These are phyloP conservation scores for Trisateles emortualis DNA, from an alignment of 2,888 invertebrate species.

Conservation along the genomic window DNA sequence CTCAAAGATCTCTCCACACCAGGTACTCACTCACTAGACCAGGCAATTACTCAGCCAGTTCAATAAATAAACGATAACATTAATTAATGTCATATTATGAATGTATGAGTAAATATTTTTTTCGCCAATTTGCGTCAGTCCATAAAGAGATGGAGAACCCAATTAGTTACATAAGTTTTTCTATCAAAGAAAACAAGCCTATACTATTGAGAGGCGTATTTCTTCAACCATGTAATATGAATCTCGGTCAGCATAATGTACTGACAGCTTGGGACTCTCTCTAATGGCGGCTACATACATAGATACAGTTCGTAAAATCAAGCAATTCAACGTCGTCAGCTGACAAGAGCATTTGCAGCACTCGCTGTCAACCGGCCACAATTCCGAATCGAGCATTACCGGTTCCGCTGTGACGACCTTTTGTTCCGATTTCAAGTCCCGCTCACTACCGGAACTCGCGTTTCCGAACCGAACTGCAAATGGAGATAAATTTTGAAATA, in stretches of 20 bases:
- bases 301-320: slow-evolving; percentile 48
- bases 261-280: neutral
- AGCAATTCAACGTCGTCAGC: slow-evolving; percentile 54
- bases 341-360: slow-evolving; percentile 61
- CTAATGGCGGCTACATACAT: slow-evolving; percentile 14
- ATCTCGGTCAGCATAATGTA: slow-evolving; percentile 1
- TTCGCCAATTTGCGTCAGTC: too few relatives aligned
- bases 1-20: neutral
- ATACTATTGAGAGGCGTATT: neutral
- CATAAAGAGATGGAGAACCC: neutral
- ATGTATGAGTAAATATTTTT: neutral
- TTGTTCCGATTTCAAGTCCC: slow-evolving; percentile 63
- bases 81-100: neutral
- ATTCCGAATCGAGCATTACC: slow-evolving; percentile 74
- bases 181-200: neutral
- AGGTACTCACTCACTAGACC: neutral
- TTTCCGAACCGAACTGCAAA: slow-evolving; percentile 71
- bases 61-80: neutral
- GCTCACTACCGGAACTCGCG: slow-evolving; percentile 63
- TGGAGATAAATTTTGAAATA: slow-evolving; percentile 69
- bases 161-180: neutral
- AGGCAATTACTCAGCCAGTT: neutral
- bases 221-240: neutral
- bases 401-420: slow-evolving; percentile 71
- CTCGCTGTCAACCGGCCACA: slow-evolving; percentile 59